These are phyloP conservation scores for Danaus melanippus DNA, from an alignment of 1,140 invertebrate genomes.

Conservation along the genomic window DNA sequence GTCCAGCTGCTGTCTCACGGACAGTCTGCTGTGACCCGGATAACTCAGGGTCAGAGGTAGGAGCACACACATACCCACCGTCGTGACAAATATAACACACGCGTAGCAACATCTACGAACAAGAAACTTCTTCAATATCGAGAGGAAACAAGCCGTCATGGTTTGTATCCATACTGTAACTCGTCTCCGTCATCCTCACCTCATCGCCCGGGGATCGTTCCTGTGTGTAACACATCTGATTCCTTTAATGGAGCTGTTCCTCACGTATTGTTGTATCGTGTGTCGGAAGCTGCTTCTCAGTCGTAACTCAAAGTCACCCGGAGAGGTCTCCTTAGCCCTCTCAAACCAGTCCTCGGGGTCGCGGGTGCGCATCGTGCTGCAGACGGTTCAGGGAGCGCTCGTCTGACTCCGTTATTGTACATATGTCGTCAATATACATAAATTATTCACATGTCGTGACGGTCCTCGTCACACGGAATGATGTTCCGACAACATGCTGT, in stretches of 20 bases:
- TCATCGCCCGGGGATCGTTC: neutral
- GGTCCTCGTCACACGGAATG: no score
- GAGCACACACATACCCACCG: conserved; percentile 6
- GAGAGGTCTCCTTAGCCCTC: conserved; percentile 4
- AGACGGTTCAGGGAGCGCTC: no score
- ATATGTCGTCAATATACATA: conserved; percentile 1
- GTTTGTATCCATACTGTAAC: no score
- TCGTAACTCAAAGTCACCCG: conserved; percentile 21
- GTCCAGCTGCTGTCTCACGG: conserved; percentile 13
- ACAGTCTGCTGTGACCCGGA: conserved; percentile 14
- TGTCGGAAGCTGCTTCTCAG: conserved; percentile 29
- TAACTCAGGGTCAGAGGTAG: neutral
- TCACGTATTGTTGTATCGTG: conserved; percentile 25
- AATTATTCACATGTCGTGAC: neutral
- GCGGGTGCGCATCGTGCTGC: conserved; percentile 31
- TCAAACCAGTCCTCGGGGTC: conserved; percentile 29
- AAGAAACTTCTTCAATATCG: no score
- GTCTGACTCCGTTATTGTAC: neutral
- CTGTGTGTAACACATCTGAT: conserved; percentile 7
- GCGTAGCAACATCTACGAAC: conserved; percentile 8
- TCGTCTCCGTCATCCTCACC: conserved; percentile 5
- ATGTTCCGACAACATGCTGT: no score
- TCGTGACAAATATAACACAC: conserved; percentile 2
- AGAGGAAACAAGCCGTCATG: no score
- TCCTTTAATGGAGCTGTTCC: conserved; percentile 18